Base-by-base conservation (phyloP, 2,113 vertebrate species). In the Eudyptes chrysolophus region DNA sequence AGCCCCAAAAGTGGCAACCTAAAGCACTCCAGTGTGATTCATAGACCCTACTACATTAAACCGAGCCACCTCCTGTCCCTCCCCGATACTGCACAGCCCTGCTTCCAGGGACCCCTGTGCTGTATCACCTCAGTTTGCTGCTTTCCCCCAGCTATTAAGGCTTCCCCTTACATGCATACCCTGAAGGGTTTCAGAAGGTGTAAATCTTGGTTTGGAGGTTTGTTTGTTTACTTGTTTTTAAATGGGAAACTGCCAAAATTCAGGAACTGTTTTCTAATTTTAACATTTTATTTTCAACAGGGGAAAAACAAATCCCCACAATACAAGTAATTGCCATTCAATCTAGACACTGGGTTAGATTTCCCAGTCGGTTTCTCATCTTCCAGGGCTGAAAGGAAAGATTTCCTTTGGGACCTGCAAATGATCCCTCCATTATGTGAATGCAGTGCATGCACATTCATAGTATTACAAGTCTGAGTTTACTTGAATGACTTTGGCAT, bases 351-450 rank as follows among this genome's bases (percentile, higher is more conserved):
- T 12, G 55, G 86, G 20, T 92, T 90, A 80, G 54, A 92, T 80
- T 49, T 90, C 97, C 95, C 96, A 61, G 51, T 5, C 0, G 75
- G 90, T 34, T 97, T 97, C 96, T 97, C 96, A 75, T 94, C 96
- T 97, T 95, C 46, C 96, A 92, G 89, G 71, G 75, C 92, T 95
- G 95, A 96, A 96, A 97, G 87, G 93, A 19, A 95, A 96, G 94
- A 86, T 82, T 80, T 96, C 95, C 95, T 87, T 7, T 0, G 92
- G 84, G 95, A 83, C n/a, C 75, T 55, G 70, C 92, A 95, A 90
- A 87, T 1, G 81, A 94, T 70, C 51, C 77, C 90, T 94, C 46
- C 84, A 20, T 90, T 80, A 46, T 62, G 86, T 6, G 80, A 60
- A 30, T 15, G 80, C 88, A 54, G 74, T 38, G 66, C 46, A 32